Evolutionary conservation across 2,113 vertebrate species (phyloP).

Genomic region (Cynocephalus volans): DNA sequence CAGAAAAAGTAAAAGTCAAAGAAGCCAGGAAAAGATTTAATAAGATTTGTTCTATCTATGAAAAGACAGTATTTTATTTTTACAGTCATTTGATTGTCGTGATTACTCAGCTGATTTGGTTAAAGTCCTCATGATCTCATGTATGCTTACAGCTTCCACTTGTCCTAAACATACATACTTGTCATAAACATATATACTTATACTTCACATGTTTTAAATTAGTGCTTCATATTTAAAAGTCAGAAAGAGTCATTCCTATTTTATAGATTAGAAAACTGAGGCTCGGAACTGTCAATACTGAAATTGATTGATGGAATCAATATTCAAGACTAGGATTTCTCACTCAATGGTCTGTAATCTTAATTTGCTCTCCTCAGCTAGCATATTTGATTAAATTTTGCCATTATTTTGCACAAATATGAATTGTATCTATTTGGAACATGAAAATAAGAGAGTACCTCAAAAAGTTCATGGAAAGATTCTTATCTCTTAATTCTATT

Average conservation of each 20-base stretch:
- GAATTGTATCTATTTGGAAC: background rate
- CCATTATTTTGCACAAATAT: conserved; percentile 19
- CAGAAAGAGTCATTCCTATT: background rate
- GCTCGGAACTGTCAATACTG: background rate
- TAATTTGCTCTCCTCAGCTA: background rate
- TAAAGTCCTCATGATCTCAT: background rate
- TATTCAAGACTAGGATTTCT: background rate
- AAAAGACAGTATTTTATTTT: background rate
- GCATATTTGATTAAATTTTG: background rate
- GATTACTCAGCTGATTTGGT: background rate
- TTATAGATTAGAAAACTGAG: background rate
- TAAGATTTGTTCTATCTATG: background rate
- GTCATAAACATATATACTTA: background rate
- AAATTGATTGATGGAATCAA: background rate
- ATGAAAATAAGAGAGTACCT: no score
- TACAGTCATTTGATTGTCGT: background rate
- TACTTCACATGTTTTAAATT: background rate
- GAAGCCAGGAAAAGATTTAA: background rate
- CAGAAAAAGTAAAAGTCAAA: conserved; percentile 21
- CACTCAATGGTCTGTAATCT: background rate
- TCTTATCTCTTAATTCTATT: no score
- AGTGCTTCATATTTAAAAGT: background rate
- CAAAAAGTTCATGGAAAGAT: no score
- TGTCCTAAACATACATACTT: background rate
- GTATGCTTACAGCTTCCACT: background rate